phyloP scores from a whole-genome alignment of 2,888 invertebrate genomes.

The Rhorus exstirpatorius region DNA sequence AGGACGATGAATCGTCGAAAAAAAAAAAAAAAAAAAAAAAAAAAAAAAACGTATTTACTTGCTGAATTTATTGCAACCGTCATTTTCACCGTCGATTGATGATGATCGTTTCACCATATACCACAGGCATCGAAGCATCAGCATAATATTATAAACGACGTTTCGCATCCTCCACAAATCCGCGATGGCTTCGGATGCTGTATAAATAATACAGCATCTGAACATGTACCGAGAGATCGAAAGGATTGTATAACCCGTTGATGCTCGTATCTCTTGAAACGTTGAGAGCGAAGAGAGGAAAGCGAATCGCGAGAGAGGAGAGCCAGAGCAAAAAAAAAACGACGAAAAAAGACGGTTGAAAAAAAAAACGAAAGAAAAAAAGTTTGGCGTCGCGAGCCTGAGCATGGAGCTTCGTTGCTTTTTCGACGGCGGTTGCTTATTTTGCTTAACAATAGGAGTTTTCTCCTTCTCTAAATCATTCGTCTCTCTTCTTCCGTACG shows the following conservation, averaged over 20 bases:
- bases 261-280: conserved; percentile 52
- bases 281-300: conserved; percentile 67
- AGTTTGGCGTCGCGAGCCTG: conserved; percentile 51
- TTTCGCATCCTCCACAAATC: conserved; percentile 34
- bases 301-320: not conserved
- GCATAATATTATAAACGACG: conserved; percentile 27
- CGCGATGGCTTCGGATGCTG: conserved; percentile 7
- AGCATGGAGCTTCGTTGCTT: conserved; percentile 55
- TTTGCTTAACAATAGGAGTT: conserved; percentile 82
- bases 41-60: conserved; percentile 8
- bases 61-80: conserved; percentile 32
- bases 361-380: conserved; percentile 66
- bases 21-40: not conserved
- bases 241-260: conserved; percentile 60
- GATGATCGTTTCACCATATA: conserved; percentile 41
- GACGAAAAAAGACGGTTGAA: conserved; percentile 74
- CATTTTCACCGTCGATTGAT: conserved; percentile 51
- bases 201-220: too few species aligned
- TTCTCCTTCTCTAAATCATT: conserved; percentile 51
- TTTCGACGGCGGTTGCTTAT: conserved; percentile 81
- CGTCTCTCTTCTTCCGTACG: conserved; percentile 46
- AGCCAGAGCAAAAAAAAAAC: conserved; percentile 56
- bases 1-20: conserved; percentile 1
- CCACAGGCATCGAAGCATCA: conserved; percentile 13
- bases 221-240: conserved; percentile 6